Evolutionary conservation across 2,888 invertebrate genomes (phyloP).

Genomic region (Petrolisthes cinctipes): DNA sequence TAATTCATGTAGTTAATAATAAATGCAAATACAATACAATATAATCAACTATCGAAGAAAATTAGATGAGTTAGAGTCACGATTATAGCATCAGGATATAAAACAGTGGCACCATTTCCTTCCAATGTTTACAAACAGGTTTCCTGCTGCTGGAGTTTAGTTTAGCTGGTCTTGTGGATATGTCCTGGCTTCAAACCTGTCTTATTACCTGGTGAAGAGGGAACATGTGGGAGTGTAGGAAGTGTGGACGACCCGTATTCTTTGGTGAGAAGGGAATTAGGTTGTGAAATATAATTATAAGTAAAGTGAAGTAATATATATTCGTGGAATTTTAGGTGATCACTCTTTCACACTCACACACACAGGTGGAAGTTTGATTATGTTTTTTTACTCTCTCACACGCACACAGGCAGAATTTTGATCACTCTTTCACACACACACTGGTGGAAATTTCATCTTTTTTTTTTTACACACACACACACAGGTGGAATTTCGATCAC

Average conservation of each 20-base stretch:
- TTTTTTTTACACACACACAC: no score
- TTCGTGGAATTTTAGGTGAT: neutral
- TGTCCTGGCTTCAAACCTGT: constrained; percentile 5
- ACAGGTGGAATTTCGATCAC: no score
- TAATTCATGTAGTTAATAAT: no score
- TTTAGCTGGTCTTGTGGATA: neutral
- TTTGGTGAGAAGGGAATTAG: constrained; percentile 75
- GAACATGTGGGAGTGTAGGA: constrained; percentile 84
- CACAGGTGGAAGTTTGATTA: neutral
- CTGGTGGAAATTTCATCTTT: no score
- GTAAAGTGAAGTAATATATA: neutral
- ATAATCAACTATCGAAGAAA: no score
- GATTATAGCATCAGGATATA: neutral
- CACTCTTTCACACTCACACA: neutral
- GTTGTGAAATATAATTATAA: neutral
- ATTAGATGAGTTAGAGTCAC: no score
- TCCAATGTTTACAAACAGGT: constrained; percentile 23
- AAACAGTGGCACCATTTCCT: neutral
- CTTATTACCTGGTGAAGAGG: neutral
- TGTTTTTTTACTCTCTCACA: no score
- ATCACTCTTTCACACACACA: no score
- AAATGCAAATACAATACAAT: no score
- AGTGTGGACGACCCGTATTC: constrained; percentile 84
- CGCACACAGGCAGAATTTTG: no score
- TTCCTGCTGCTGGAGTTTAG: neutral